phyloP scores from a whole-genome alignment of 2,113 vertebrate species.

The Ceuthmochares aereus region DNA sequence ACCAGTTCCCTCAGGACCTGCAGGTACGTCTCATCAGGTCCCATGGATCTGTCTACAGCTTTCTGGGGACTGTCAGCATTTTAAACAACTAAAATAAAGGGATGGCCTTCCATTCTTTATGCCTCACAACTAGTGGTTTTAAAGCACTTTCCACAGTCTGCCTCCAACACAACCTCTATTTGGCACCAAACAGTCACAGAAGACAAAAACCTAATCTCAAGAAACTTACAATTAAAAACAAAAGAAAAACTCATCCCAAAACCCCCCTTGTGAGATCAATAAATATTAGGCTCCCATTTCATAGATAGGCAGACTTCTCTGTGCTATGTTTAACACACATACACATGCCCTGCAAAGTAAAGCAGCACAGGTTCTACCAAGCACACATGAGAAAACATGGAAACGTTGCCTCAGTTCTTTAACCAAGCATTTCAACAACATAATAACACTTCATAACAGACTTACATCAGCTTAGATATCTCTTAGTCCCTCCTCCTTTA shows the following conservation, averaged over 20 bases:
- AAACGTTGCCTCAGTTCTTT: neutral
- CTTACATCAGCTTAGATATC: fast-evolving
- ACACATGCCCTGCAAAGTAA: neutral
- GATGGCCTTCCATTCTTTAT: neutral
- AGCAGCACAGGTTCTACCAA: neutral
- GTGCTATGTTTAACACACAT: neutral
- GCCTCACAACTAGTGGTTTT: neutral
- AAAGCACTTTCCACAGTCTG: neutral
- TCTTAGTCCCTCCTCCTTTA: neutral
- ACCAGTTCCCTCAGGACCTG: too few species aligned
- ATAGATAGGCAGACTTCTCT: neutral
- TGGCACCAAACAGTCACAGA: neutral
- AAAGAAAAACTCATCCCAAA: neutral
- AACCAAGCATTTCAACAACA: neutral
- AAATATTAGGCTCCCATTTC: neutral
- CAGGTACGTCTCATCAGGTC: too few species aligned
- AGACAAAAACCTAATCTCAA: neutral
- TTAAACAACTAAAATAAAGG: neutral
- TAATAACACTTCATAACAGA: neutral
- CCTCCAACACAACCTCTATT: neutral
- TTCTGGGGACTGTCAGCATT: neutral
- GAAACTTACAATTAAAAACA: neutral
- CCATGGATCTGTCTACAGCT: neutral
- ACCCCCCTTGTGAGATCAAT: fast-evolving
- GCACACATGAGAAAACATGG: neutral